Evolutionary conservation across 2,888 invertebrate species (phyloP), one percentile per base, ranked within the genome.

Genomic region (Agriopis aurantiaria): DNA sequence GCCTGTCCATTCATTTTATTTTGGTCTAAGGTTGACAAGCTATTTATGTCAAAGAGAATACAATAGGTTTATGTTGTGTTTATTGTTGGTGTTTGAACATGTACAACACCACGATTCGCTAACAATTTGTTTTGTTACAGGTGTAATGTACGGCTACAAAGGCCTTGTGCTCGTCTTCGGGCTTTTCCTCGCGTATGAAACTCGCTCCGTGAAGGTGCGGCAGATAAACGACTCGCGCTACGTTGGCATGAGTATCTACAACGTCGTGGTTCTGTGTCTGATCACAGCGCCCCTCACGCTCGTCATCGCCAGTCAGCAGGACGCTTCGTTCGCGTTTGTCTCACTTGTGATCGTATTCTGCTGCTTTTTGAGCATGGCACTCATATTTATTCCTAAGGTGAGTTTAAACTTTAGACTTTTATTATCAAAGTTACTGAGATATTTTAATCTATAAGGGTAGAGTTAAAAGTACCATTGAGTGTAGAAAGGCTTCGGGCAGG

Each of bases 221-320:
- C 98, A 98, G 92, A 98, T 99, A 85, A 99, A 99, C 92, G 99
- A 99, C 94, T 99, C 99, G 0, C 96, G 99, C 83, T 98, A 99
- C 89, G 99, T 99, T 41, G 99, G 99, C 77, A 99, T 99, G 98
- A 98, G 99, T 86, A 99, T 99, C 88, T 99, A 99, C 95, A 99
- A 99, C 91, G 99, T 99, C 79, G 99, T 99, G 75, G 98, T 99
- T 52, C 95, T 99, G 65, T 99, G 99, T 89, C 95, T 99, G 82
- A 99, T 99, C 90, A 99, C 99, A 9, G 99, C 98, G 23, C 99
- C 99, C 0, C 99, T 99, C 69, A 98, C 98, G 55, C 96, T 99
- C 95, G 99, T 99, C 78, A 99, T 99, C 81, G 97, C 98, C 74
- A 98, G 98, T 79, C 99, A 99, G 88, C 99, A 99, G 89, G 99